Evolutionary conservation across 2,113 vertebrate genomes (phyloP), one percentile per base, ranked within the genome.

Genomic region (Petroica traversi): DNA sequence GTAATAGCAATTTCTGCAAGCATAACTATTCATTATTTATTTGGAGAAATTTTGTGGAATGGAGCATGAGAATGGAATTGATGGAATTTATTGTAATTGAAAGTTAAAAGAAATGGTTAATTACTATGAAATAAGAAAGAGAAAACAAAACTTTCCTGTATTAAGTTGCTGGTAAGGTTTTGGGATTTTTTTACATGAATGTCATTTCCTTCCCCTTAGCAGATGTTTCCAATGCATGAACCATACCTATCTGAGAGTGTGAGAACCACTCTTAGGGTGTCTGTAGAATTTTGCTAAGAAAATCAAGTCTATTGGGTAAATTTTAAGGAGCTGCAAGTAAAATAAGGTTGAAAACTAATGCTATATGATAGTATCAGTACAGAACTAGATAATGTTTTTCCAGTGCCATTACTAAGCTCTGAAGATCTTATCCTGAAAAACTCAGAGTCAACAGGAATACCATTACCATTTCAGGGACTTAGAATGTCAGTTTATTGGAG

Each of bases 1-100:
- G 67, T 74, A 85, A 83, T 83, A 93, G 77, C 46, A 69, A 78
- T 95, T 93, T 95, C 71, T 96, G 59, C 38, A 89, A 88, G 54
- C 49, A 62, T 80, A 88, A 80, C 67, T 75, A 79, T 79, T 94
- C 22, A 49, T 79, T 85, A 77, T 94, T 85, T 94, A 67, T 91
- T 88, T 94, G 49, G 34, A 89, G 54, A 94, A 80, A 55, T 55
- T 73, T 69, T 55, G 31, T 36, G 34, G 43, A 89, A 58, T 66
- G 9, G 19, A 25, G 28, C 13, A 74, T 19, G 13, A 49, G 15
- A 67, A 16, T 79, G 63, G 95, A 92, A 82, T 18, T 71, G 59
- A 89, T 16, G 43, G 43, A 31, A 51, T 38, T 20, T 77, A 51
- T 58, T 89, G 41, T 38, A 54, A 54, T 49, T 87, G 51, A 63